Conservation (phyloP, 2,797 vertebrate species). For the Anguilla pacifica region DNA sequence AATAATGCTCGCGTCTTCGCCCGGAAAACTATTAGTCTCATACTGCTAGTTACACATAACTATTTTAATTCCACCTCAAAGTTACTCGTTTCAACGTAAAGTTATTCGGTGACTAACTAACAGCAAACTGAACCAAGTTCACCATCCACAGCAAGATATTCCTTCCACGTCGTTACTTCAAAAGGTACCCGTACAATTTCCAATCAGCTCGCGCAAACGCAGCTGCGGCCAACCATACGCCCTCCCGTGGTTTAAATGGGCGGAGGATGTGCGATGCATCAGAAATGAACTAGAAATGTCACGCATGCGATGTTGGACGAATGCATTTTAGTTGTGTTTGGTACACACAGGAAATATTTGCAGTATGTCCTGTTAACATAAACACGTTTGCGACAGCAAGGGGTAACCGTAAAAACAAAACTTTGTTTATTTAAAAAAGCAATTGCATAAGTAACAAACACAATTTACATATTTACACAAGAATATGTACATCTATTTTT, state of each 20-base stretch:
- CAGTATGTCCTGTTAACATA: neutral
- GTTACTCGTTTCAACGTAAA: neutral
- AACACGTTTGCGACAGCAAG: neutral
- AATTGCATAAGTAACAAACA: neutral
- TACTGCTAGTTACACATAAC: neutral
- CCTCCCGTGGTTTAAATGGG: conserved; percentile 20
- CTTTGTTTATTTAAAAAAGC: neutral
- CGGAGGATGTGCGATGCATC: neutral
- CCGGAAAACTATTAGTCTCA: neutral
- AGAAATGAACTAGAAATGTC: neutral
- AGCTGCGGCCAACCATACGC: conserved; percentile 20
- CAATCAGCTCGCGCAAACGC: neutral
- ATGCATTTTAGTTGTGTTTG: neutral
- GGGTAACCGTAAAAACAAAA: neutral
- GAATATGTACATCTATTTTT: neutral
- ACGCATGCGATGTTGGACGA: neutral
- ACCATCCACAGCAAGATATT: neutral
- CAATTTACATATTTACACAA: neutral
- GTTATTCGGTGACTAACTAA: neutral
- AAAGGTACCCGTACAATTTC: neutral
- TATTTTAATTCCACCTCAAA: neutral
- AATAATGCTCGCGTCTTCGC: neutral
- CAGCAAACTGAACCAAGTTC: neutral
- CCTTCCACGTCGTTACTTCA: conserved; percentile 32
- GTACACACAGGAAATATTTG: neutral